phyloP scores from a whole-genome alignment of 1,140 invertebrate species.

The Sarcophaga bullata region DNA sequence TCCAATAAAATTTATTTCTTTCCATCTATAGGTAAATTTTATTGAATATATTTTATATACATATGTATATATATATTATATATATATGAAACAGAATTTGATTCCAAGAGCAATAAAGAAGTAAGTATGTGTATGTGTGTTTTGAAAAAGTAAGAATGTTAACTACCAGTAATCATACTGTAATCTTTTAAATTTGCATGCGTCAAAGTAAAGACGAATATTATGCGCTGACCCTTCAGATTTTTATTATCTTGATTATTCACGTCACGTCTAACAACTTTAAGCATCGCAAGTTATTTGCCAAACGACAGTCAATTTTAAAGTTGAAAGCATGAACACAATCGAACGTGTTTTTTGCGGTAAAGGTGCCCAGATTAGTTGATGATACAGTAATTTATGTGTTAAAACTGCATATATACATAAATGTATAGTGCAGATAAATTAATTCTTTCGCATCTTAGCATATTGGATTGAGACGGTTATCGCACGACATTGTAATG shows the following conservation, averaged over 20 bases:
- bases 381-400: too few species aligned
- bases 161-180: constrained; percentile 62
- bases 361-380: background rate
- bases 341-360: background rate
- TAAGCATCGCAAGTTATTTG: background rate
- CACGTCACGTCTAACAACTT: constrained; percentile 58
- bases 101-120: background rate
- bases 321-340: background rate
- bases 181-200: constrained; percentile 65
- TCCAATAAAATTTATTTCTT: constrained; percentile 29
- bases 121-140: background rate
- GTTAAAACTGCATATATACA: too few species aligned
- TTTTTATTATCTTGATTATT: constrained; percentile 63
- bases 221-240: constrained; percentile 54
- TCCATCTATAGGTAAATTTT: constrained; percentile 20
- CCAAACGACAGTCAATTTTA: constrained; percentile 13
- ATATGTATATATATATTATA: background rate
- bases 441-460: too few species aligned
- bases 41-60: background rate
- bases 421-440: too few species aligned
- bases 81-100: background rate
- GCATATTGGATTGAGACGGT: too few species aligned
- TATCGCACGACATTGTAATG: too few species aligned
- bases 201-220: constrained; percentile 47
- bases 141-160: constrained; percentile 48